Evolutionary conservation across 2,113 vertebrate genomes (phyloP), one percentile per base, ranked within the genome.

Genomic region (Muscicapa adusta): DNA sequence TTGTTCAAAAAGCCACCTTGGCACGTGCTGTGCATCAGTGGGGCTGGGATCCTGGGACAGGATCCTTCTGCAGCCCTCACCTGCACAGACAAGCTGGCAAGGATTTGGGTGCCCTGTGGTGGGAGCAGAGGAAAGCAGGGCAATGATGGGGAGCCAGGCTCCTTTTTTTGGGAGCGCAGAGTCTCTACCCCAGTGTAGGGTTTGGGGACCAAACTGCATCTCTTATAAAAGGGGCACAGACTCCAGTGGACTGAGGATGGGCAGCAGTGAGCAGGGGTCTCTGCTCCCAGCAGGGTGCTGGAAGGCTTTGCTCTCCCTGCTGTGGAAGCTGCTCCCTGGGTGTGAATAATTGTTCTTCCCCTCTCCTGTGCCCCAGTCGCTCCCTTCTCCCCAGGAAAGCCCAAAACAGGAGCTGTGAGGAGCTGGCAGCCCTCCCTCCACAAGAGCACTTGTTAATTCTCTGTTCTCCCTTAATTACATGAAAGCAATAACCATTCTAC

Each of bases 81-180:
- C 42, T 8, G 24, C 31, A 16, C 45, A 1, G 0, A 42, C 22
- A 1, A 0, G 5, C 3, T 2, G 18, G 17, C 31, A 3, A 0
- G 5, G 2, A 4, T 85, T 25, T 6, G 81, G 54, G 57, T 15
- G 70, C 50, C 42, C 20, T 60, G 57, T 5, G 14, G 31, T 2
- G 2, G 57, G 26, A 57, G 14, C 58, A 45, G 36, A 22, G 3
- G 12, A 38, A 47, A 25, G 38, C 28, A 9, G 45, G 36, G 26
- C 24, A 15, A 3, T 5, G 20, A 3, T 20, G 34, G 45, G 26
- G 54, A 28, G 31, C 18, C 10, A 3, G 12, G 23, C 17, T 22
- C 4, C 31, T 77, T 23, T 29, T 58, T 82, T 63, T 10, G 15
- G 10, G 43, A 7, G 2, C 4, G 3, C 73, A 53, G 51, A 45